Percentiles rank a stretch among this genome's conserved stretches.
Conservation (phyloP, 2,797 vertebrate species). For the Paedocypris micromegethes region DNA sequence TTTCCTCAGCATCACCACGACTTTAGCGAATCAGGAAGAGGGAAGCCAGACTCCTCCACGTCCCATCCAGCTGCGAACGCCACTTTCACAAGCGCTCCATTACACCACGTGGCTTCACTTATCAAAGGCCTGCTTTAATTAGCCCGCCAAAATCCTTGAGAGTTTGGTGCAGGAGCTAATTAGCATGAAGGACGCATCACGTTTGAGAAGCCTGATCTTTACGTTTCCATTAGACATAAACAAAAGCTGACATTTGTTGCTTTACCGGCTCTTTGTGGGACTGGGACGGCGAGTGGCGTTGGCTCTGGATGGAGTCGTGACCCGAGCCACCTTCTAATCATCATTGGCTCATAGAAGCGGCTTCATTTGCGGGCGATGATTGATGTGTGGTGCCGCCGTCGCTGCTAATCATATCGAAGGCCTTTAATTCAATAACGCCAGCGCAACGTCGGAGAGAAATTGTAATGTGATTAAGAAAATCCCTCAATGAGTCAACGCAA, state of each 20-base stretch:
- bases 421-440: conserved; percentile 33
- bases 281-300: background rate
- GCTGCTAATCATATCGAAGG: conserved; percentile 32
- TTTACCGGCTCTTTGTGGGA: background rate
- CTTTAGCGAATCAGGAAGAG: background rate
- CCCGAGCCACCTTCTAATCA: conserved; percentile 22
- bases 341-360: conserved; percentile 4
- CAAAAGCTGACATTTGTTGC: conserved; percentile 3
- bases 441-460: conserved; percentile 10
- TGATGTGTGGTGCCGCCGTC: conserved; percentile 20
- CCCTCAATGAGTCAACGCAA: conserved; percentile 9
- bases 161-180: no score
- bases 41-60: no score
- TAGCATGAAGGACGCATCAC: no score
- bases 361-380: conserved; percentile 10
- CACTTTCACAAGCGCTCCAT: no score
- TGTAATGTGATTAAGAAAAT: conserved; percentile 28
- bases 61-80: no score
- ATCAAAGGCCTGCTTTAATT: conserved; percentile 21
- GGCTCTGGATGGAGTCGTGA: conserved; percentile 2
- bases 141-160: conserved; percentile 7
- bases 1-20: conserved; percentile 4
- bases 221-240: background rate
- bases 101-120: no score
- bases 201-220: no score